Percentiles rank a stretch among this genome's conserved stretches.
Conservation (phyloP, 1,140 invertebrate genomes). For the Streblospio benedicti region DNA sequence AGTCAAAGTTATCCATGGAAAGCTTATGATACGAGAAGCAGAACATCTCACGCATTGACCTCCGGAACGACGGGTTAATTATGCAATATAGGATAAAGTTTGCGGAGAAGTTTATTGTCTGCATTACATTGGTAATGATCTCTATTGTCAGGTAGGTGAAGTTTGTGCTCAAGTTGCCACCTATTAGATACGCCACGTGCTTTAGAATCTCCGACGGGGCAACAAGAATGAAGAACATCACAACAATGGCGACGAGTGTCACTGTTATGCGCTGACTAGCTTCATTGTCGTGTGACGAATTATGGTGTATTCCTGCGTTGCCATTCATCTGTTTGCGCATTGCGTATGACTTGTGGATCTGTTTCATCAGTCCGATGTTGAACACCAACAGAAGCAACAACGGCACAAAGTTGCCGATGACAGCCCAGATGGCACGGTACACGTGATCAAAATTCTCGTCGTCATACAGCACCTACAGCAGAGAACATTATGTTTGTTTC, state of each 20-base stretch:
- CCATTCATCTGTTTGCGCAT: constrained; percentile 22
- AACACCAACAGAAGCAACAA: constrained; percentile 35
- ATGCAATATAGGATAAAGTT: constrained; percentile 44
- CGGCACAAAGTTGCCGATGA: constrained; percentile 40
- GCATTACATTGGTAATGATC: constrained; percentile 41
- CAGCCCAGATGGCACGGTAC: constrained; percentile 38
- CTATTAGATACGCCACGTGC: constrained; percentile 26
- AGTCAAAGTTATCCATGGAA: not conserved
- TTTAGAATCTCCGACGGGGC: constrained; percentile 42
- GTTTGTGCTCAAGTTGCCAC: constrained; percentile 20
- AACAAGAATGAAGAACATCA: constrained; percentile 42
- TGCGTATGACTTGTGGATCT: constrained; percentile 39
- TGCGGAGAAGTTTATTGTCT: constrained; percentile 41
- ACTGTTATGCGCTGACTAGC: constrained; percentile 33
- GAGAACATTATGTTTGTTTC: no score
- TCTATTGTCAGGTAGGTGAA: constrained; percentile 26
- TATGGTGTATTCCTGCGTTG: not conserved
- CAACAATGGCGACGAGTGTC: constrained; percentile 39
- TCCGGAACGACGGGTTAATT: constrained; percentile 42
- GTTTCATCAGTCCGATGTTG: constrained; percentile 36
- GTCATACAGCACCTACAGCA: no score
- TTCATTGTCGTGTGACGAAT: not conserved
- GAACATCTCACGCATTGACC: constrained; percentile 30
- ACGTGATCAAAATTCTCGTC: constrained; percentile 26
- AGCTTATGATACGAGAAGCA: constrained; percentile 23